Conservation (phyloP, 2,113 vertebrate species). For the Puffinus mauretanicus region DNA sequence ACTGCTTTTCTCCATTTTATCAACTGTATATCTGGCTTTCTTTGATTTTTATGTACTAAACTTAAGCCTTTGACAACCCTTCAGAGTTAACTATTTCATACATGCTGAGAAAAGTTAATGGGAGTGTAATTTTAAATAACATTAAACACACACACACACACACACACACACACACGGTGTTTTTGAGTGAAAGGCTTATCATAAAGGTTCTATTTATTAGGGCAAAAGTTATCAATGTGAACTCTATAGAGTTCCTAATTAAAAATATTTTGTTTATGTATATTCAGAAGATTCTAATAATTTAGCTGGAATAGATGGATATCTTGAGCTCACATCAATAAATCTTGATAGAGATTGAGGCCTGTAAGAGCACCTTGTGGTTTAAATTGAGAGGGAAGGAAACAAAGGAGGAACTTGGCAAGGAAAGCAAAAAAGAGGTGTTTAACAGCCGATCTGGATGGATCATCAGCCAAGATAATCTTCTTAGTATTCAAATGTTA, state of each 20-base stretch:
- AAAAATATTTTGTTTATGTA: background rate
- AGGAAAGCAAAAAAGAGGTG: background rate
- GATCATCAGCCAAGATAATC: background rate
- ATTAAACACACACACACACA: background rate
- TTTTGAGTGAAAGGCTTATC: background rate
- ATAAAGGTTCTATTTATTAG: background rate
- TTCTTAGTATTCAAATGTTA: slow-evolving; percentile 16
- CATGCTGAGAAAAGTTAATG: background rate
- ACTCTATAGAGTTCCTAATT: background rate
- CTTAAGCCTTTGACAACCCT: background rate
- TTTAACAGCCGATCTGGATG: background rate
- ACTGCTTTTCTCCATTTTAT: background rate
- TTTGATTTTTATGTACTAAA: background rate
- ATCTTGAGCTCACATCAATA: background rate
- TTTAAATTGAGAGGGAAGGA: background rate
- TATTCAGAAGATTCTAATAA: background rate
- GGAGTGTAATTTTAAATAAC: background rate
- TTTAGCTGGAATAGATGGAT: background rate
- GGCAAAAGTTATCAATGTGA: background rate
- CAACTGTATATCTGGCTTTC: rapidly evolving
- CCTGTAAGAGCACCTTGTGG: background rate
- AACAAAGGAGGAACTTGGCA: background rate
- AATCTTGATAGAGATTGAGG: background rate
- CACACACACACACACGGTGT: rapidly evolving
- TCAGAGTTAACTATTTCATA: background rate